Evolutionary conservation across 2,113 vertebrate genomes (phyloP).

Genomic region (Butorides virescens): DNA sequence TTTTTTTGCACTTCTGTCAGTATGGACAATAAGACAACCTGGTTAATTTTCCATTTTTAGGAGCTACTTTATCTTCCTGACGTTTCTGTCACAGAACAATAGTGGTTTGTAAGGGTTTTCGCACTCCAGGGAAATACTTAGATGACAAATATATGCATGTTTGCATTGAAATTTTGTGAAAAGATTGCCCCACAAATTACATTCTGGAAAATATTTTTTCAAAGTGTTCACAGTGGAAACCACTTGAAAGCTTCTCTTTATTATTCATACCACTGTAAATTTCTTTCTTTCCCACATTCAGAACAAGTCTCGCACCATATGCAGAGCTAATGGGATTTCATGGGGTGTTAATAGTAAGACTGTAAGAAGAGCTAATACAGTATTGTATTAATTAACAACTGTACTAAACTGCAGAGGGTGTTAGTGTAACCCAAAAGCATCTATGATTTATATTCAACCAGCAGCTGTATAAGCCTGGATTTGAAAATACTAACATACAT

Average conservation of each 20-base stretch:
- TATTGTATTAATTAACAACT: constrained; percentile 66
- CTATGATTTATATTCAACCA: constrained; percentile 17
- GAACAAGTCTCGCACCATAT: constrained; percentile 47
- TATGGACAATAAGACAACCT: not conserved
- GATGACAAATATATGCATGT: not conserved
- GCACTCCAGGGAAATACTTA: not conserved
- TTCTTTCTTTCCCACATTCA: constrained; percentile 58
- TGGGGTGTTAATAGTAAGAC: constrained; percentile 21
- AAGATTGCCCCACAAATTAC: constrained; percentile 12
- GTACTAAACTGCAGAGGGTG: constrained; percentile 22
- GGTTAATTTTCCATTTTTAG: constrained; percentile 5
- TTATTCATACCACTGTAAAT: constrained; percentile 44
- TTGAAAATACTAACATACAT: not conserved
- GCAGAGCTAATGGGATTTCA: constrained; percentile 62
- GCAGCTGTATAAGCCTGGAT: constrained; percentile 24
- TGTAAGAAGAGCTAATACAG: constrained; percentile 51
- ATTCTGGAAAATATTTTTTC: constrained; percentile 28
- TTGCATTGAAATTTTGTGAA: constrained; percentile 47
- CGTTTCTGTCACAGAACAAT: not conserved
- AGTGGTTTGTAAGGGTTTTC: not conserved
- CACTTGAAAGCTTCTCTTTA: constrained; percentile 49
- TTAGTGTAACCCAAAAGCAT: constrained; percentile 26
- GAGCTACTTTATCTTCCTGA: not conserved
- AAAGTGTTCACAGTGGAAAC: constrained; percentile 45
- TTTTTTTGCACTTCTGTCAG: not conserved